phyloP scores from a whole-genome alignment of 2,888 invertebrate species.

The Ernsta delagoae region DNA sequence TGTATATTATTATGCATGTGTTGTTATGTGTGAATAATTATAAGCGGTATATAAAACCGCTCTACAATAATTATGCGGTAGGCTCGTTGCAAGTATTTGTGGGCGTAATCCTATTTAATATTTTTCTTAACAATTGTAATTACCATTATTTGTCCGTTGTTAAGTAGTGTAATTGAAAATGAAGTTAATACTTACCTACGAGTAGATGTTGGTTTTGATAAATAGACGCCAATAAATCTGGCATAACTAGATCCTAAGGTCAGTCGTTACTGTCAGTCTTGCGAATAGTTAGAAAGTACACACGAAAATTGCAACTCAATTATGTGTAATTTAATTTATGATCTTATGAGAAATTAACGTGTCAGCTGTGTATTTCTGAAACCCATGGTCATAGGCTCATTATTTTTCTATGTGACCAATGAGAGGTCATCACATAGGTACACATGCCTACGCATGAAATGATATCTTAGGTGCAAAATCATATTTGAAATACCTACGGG shows the following conservation, averaged over 20 bases:
- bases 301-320: conserved; percentile 7
- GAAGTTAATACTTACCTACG: conserved; percentile 9
- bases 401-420: no score
- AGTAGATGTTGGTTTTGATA: conserved; percentile 16
- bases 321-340: conserved; percentile 9
- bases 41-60: neutral
- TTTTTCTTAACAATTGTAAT: conserved; percentile 35
- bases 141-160: conserved; percentile 42
- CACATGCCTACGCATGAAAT: no score
- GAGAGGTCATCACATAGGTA: no score
- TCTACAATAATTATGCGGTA: conserved; percentile 4
- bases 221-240: conserved; percentile 11
- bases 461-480: no score
- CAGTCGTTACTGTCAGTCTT: conserved; percentile 5
- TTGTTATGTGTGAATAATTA: neutral
- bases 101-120: conserved; percentile 30
- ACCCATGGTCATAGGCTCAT: no score
- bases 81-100: conserved; percentile 22
- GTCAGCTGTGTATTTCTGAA: neutral
- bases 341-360: neutral
- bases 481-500: no score
- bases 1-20: no score
- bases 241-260: conserved; percentile 16
- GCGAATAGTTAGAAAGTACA: conserved; percentile 5
- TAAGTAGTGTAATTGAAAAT: conserved; percentile 17